These are phyloP conservation scores for Ciconia stormi DNA, from an alignment of 2,113 vertebrate species.

Conservation along the genomic window DNA sequence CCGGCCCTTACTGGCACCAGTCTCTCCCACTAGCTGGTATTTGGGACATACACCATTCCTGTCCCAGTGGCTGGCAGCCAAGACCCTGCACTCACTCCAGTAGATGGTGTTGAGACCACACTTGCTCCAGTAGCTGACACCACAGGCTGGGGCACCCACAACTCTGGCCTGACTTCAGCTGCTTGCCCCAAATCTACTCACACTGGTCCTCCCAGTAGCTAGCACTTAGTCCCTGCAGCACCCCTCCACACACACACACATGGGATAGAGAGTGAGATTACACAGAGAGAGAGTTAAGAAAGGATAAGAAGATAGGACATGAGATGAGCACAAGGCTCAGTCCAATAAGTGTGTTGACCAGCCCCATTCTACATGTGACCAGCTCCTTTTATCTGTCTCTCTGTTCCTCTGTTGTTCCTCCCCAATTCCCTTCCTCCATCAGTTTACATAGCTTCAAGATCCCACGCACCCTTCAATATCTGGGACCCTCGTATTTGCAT, in stretches of 20 bases:
- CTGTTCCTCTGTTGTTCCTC: background rate
- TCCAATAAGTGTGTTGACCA: background rate
- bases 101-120: background rate
- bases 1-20: background rate
- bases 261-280: background rate
- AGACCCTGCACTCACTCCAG: rapidly evolving
- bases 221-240: background rate
- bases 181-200: background rate
- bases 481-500: background rate
- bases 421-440: background rate
- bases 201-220: background rate
- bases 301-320: background rate
- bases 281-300: background rate
- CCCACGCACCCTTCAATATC: rapidly evolving
- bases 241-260: background rate
- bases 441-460: background rate
- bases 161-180: background rate
- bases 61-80: background rate
- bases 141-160: background rate
- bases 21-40: background rate
- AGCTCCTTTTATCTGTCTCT: background rate
- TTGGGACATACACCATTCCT: background rate
- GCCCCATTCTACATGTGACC: background rate
- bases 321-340: background rate
- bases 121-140: background rate